Base-by-base conservation (phyloP, 92 coral and sea anemone species). In the Actinostola sp. region DNA sequence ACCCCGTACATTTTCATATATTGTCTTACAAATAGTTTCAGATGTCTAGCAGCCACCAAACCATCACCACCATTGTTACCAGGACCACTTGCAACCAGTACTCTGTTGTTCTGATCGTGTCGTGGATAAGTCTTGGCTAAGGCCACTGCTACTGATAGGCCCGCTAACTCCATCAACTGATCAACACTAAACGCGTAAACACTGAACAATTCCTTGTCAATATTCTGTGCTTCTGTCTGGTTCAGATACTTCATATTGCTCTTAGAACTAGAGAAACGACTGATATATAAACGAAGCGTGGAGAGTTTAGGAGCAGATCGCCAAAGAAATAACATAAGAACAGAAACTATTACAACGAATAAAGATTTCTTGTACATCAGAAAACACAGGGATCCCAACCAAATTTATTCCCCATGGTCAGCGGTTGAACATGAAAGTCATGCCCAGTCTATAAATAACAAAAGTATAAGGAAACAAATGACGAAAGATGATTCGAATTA, bases 41-140 rank as follows among this genome's bases (percentile, higher is more conserved):
- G 88, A 73, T 94, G 98, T 67, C 98, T 91, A 11, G 98, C 98
- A 25, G 97, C 98, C 13, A 94, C 98, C 76, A 94, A 71, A 28
- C 98, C 98, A 73, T 94, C 98, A 6, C 98, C 98, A 8, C 98
- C 98, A 65, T 94, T 94, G 59, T 94, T 94, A 16, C 98, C 98
- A 16, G 98, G 98, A 28, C 98, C 98, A 77, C 98, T 88, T 49
- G 91, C 79, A 21, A 94, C 88, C 24, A 94, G 62, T 0, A 94
- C 84, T 14, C 73, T 65, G 2, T 83, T 86, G 23, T 68, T 63
- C 16, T 55, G 44, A 32, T 55, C 23, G 36, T 72, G 70, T 19
- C 63, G 66, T 9, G 98, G 98, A 46, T 94, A 94, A 19, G 88
- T 87, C 51, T 94, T 91, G 11, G 93, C 75, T 34, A 94, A 24